Percentiles rank a stretch among this genome's conserved stretches.
Evolutionary conservation across 2,113 vertebrate genomes (phyloP).

Genomic region (Lagopus leucura): DNA sequence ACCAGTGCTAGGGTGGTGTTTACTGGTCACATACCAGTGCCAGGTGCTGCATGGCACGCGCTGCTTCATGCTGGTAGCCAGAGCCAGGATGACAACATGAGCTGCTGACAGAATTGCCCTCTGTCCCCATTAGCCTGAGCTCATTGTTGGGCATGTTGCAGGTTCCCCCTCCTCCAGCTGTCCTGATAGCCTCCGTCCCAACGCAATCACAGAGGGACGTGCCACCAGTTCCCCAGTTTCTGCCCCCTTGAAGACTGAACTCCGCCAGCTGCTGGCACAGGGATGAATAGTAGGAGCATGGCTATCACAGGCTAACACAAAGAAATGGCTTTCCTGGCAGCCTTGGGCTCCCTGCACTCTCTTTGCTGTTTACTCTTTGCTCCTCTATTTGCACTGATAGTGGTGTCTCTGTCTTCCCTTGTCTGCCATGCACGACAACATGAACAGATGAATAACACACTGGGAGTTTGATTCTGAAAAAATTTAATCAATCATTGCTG

Average conservation of each 20-base stretch:
- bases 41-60: not conserved
- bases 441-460: not conserved
- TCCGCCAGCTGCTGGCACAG: not conserved
- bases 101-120: not conserved
- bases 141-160: not conserved
- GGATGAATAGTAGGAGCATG: not conserved
- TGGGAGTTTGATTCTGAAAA: not conserved
- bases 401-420: not conserved
- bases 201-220: not conserved
- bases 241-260: not conserved
- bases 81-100: not conserved
- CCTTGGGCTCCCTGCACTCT: rapidly evolving
- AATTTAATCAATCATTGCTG: not conserved
- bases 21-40: not conserved
- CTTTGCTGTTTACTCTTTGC: not conserved
- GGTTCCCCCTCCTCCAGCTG: not conserved
- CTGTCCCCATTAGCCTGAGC: not conserved
- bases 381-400: not conserved
- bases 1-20: not conserved
- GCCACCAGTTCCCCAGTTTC: not conserved
- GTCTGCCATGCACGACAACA: not conserved
- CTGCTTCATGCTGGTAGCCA: not conserved
- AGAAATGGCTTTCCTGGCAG: not conserved
- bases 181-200: rapidly evolving
- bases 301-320: not conserved